These are phyloP conservation scores for Chymomyza costata DNA, from an alignment of 1,140 invertebrate genomes.

Conservation along the genomic window DNA sequence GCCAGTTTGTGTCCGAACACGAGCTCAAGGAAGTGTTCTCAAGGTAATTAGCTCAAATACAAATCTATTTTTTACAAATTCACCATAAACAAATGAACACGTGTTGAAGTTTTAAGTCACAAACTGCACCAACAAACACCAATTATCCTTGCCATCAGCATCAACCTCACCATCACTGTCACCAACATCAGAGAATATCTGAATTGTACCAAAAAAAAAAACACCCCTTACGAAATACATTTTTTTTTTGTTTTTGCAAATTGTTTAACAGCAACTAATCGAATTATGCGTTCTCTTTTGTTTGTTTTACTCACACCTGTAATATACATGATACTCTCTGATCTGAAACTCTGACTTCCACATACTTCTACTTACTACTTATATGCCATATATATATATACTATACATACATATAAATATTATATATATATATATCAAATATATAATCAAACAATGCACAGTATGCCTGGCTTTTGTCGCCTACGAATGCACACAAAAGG, in stretches of 20 bases:
- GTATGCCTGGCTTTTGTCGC: slow-evolving; percentile 97
- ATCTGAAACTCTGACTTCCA: slow-evolving; percentile 6
- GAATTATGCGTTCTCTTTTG: slow-evolving; percentile 41
- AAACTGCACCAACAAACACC: slow-evolving; percentile 6
- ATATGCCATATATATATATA: slow-evolving; percentile 67
- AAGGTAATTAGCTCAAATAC: slow-evolving; percentile 82
- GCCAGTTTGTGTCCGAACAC: slow-evolving; percentile 96
- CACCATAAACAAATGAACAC: not conserved
- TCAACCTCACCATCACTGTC: slow-evolving; percentile 14
- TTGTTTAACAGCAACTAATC: slow-evolving; percentile 24
- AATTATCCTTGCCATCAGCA: no score
- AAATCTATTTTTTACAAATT: not conserved
- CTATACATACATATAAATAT: slow-evolving; percentile 39
- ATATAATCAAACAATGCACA: slow-evolving; percentile 76
- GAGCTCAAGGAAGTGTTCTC: slow-evolving; percentile 98
- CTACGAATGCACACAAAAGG: slow-evolving; percentile 97
- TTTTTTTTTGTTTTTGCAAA: slow-evolving; percentile 19
- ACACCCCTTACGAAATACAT: not conserved
- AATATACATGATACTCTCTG: slow-evolving; percentile 5
- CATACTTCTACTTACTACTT: slow-evolving; percentile 31
- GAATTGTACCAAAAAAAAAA: slow-evolving; percentile 11
- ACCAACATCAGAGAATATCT: slow-evolving; percentile 1
- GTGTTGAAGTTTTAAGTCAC: not conserved
- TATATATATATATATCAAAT: slow-evolving; percentile 28
- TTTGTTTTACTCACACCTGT: slow-evolving; percentile 41